phyloP scores from a whole-genome alignment of 2,888 invertebrate genomes.

The Agrilus mali region DNA sequence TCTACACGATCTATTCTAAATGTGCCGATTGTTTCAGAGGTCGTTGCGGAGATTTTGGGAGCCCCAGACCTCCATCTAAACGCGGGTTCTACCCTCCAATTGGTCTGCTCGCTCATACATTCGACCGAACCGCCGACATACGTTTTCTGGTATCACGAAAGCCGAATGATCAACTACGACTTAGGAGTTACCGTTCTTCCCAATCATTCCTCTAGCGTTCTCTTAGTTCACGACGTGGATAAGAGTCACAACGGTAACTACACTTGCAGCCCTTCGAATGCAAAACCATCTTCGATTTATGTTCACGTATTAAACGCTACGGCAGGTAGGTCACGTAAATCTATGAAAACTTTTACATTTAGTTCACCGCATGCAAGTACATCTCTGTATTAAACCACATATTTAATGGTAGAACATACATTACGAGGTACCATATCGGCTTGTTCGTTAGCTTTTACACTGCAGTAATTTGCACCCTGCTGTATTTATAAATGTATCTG shows the following conservation, averaged over 20 bases:
- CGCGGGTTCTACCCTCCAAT: conserved; percentile 43
- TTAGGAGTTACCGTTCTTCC: conserved; percentile 40
- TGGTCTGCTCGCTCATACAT: conserved; percentile 43
- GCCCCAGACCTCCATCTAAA: conserved; percentile 47
- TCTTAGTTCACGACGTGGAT: conserved; percentile 52
- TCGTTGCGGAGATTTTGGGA: conserved; percentile 44
- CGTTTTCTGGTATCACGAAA: conserved; percentile 50
- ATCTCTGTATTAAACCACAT: too few species aligned
- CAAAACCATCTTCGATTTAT: conserved; percentile 50
- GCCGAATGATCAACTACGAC: conserved; percentile 50
- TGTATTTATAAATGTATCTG: too few species aligned
- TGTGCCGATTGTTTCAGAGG: conserved; percentile 33
- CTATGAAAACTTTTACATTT: too few species aligned
- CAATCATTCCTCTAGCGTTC: conserved; percentile 49
- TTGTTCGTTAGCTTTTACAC: too few species aligned
- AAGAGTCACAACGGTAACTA: conserved; percentile 55
- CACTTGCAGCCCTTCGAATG: conserved; percentile 55
- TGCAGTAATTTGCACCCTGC: too few species aligned
- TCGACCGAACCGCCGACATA: conserved; percentile 45
- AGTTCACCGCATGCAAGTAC: too few species aligned
- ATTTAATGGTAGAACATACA: too few species aligned
- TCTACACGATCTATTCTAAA: background rate
- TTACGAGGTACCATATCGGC: too few species aligned
- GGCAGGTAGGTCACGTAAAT: conserved; percentile 22
- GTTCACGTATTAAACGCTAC: conserved; percentile 59